These are phyloP conservation scores for Ennomos fuscantarius DNA, from an alignment of 2,888 invertebrate genomes.

Conservation along the genomic window DNA sequence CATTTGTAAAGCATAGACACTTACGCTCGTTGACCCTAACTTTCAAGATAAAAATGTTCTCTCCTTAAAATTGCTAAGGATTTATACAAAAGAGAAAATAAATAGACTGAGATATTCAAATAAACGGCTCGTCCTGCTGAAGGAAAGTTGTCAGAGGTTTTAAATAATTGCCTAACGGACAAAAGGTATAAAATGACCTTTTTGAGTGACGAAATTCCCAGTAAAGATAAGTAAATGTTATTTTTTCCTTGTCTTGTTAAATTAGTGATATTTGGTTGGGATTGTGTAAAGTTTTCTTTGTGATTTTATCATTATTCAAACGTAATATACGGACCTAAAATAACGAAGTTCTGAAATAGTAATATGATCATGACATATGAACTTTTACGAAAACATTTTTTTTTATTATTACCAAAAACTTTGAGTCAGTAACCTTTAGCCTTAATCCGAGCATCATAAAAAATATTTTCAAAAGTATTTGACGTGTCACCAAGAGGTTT, in stretches of 20 bases:
- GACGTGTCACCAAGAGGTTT: no score
- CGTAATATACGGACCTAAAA: no score
- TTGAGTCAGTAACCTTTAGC: no score
- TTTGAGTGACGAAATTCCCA: background rate
- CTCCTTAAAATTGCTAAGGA: background rate
- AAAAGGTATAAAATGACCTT: conserved; percentile 8
- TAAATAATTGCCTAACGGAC: conserved; percentile 14
- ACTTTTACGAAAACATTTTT: no score
- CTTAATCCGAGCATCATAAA: no score
- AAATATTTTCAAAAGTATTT: no score
- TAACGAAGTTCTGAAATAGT: no score
- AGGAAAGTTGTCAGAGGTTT: conserved; percentile 7
- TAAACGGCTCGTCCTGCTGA: conserved; percentile 2
- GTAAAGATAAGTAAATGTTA: background rate
- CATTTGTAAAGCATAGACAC: background rate
- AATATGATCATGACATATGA: no score
- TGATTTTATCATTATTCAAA: conserved; percentile 1
- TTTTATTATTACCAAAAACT: no score
- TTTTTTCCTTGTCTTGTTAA: conserved; percentile 2
- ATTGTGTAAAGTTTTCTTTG: no score
- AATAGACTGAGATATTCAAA: conserved; percentile 1
- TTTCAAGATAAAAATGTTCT: conserved; percentile 14
- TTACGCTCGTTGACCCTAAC: conserved; percentile 1
- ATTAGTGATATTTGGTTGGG: background rate
- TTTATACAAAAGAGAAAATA: conserved; percentile 5